Conservation (phyloP, 2,797 vertebrate species). For the Malacoctenus gilli region DNA sequence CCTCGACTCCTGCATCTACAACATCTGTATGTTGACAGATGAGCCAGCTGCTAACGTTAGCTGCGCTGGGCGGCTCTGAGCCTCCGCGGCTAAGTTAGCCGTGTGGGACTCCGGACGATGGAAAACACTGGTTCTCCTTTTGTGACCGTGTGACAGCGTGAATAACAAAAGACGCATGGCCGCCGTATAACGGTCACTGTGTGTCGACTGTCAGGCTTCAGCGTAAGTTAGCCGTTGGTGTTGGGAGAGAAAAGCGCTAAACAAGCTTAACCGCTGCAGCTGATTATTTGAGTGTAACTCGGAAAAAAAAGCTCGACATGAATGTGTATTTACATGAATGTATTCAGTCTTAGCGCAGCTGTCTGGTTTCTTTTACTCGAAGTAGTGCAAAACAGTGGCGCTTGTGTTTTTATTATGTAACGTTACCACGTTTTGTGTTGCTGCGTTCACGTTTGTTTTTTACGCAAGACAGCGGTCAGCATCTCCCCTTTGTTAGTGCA, state of each 20-base stretch:
- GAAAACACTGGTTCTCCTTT: neutral
- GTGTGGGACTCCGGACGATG: slow-evolving; percentile 1
- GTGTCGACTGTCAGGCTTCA: no score
- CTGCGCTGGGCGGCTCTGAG: slow-evolving; percentile 24
- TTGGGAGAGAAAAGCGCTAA: no score
- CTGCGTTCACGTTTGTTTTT: neutral
- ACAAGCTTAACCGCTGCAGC: neutral
- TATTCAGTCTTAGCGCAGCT: no score
- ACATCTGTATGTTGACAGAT: slow-evolving; percentile 71
- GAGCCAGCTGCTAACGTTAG: slow-evolving; percentile 69
- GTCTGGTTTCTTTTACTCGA: no score
- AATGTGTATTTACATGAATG: no score
- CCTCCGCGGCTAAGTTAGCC: slow-evolving; percentile 28
- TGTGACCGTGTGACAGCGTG: neutral
- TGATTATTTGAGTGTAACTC: neutral
- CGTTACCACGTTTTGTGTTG: no score
- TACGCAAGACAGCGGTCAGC: no score
- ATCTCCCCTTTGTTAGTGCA: no score
- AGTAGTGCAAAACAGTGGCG: no score
- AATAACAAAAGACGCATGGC: neutral
- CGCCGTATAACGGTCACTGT: neutral
- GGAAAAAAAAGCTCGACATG: no score
- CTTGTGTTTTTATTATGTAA: neutral
- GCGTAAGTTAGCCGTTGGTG: no score
- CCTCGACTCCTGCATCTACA: slow-evolving; percentile 39